Evolutionary conservation across 2,113 vertebrate genomes (phyloP).

Genomic region (Channa argus): DNA sequence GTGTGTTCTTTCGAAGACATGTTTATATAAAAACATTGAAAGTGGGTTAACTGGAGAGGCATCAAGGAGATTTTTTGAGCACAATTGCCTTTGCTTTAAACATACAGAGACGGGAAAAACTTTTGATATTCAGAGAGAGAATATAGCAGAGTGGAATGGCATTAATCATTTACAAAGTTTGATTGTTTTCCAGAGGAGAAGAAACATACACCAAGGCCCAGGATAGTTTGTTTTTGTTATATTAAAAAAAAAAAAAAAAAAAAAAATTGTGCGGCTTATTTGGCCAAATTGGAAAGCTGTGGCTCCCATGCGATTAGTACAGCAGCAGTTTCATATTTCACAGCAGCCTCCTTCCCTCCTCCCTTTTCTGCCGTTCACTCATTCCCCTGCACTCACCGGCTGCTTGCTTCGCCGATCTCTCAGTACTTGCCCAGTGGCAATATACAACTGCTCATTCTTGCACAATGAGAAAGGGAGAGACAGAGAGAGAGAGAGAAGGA

Average conservation of each 20-base stretch:
- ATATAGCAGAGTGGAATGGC: conserved; percentile 75
- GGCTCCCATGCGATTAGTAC: conserved; percentile 80
- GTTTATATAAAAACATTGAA: conserved; percentile 79
- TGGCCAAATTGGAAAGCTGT: conserved; percentile 80
- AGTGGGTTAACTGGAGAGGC: conserved; percentile 84
- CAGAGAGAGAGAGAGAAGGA: conserved; percentile 65
- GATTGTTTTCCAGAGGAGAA: conserved; percentile 85
- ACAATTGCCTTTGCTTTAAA: conserved; percentile 82
- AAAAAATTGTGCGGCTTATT: conserved; percentile 78
- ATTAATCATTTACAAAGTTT: conserved; percentile 85
- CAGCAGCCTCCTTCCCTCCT: conserved; percentile 70
- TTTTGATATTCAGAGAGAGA: conserved; percentile 82
- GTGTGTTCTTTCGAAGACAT: conserved; percentile 68
- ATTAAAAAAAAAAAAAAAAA: conserved; percentile 68
- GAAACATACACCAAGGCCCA: conserved; percentile 80
- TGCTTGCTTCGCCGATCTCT: conserved; percentile 87
- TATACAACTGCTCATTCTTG: conserved; percentile 94
- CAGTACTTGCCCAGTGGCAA: conserved; percentile 93
- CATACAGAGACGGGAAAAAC: conserved; percentile 62
- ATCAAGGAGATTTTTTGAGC: conserved; percentile 84
- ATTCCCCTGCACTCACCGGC: conserved; percentile 89
- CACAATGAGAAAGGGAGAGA: conserved; percentile 78
- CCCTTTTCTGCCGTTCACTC: conserved; percentile 67
- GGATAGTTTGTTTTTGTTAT: conserved; percentile 82
- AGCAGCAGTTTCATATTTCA: conserved; percentile 75